Conservation (phyloP, 2,797 vertebrate genomes). For the Ceryle rudis region DNA sequence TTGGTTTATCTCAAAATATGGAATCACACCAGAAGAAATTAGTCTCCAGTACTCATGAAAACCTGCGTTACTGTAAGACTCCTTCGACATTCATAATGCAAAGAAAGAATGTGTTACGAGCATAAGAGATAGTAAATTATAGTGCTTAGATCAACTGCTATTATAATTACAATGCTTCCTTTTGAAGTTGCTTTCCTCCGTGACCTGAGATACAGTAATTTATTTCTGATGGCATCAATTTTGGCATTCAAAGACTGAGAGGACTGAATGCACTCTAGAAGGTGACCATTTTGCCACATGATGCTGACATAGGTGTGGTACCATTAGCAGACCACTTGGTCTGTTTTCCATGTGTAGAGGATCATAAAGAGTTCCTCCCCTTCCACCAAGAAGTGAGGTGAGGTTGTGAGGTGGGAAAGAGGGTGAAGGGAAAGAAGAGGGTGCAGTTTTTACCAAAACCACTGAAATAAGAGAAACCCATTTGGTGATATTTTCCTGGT, state of each 20-base stretch:
- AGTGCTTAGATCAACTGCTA: background rate
- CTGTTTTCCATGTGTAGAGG: background rate
- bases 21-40: background rate
- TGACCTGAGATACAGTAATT: background rate
- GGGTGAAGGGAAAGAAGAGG: background rate
- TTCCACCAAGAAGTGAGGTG: background rate
- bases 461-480: background rate
- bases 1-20: background rate
- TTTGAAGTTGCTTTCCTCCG: background rate
- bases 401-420: background rate
- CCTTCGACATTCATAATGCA: background rate
- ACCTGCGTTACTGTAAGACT: background rate
- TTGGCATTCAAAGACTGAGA: background rate
- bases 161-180: background rate
- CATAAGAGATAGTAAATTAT: background rate
- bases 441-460: background rate
- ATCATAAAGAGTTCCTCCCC: background rate
- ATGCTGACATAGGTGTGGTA: background rate
- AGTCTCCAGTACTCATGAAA: background rate
- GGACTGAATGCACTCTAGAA: background rate
- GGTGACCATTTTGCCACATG: accelerated
- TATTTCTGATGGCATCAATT: background rate
- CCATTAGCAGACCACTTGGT: background rate
- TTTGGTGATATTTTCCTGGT: background rate
- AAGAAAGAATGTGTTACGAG: background rate